Evolutionary conservation across 2,888 invertebrate genomes (phyloP), one percentile per base, ranked within the genome.

Genomic region (Chouioia cunea): DNA sequence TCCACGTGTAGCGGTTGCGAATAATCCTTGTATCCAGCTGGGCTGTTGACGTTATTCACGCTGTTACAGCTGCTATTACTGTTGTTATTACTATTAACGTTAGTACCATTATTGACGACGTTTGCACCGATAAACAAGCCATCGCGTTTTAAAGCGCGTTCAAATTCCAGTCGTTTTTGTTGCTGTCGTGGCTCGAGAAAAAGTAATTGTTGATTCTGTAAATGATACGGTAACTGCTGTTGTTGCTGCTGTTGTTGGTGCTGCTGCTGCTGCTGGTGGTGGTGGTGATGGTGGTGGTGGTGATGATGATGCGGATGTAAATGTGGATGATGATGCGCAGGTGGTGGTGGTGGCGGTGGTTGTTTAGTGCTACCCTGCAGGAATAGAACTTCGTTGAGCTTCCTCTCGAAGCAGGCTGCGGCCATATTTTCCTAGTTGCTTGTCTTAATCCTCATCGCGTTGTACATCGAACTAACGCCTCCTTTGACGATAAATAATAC

Each of bases 1-100:
- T 95, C 95, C 86, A 95, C 95, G 88, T 94, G 94, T 85, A 95
- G 89, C 82, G 94, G 94, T 87, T 93, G 91, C 86, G 92, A 92
- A 88, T 93, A 94, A 87, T 95, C 94, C 88, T 93, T 94, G 65
- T 57, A 68, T 54, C 36, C 50, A 58, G 44, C 53, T 58, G 46
- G 6, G 71, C 44, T 36, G 66, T 43, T 47, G 71, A 4, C 53
- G 56, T 58, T 36, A 50, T 23, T 14, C 46, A 44, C 27, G 47
- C 43, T 56, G 52, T 57, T 50, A 27, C 18, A 48, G 36, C 48
- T n/a, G 18, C 22, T 27, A 44, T 20, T 36, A 46, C 48, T 57
- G 18, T 12, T 6, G 18, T 14, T 10, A 88, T 67, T 75, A 71
- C 48, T 74, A 74, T 80, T 87, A n/a, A n/a, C n/a, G n/a, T n/a